A percentile compares a stretch with the other conserved stretches of the same genome.
phyloP scores from a whole-genome alignment of 2,113 vertebrate genomes.

The Micromys minutus region DNA sequence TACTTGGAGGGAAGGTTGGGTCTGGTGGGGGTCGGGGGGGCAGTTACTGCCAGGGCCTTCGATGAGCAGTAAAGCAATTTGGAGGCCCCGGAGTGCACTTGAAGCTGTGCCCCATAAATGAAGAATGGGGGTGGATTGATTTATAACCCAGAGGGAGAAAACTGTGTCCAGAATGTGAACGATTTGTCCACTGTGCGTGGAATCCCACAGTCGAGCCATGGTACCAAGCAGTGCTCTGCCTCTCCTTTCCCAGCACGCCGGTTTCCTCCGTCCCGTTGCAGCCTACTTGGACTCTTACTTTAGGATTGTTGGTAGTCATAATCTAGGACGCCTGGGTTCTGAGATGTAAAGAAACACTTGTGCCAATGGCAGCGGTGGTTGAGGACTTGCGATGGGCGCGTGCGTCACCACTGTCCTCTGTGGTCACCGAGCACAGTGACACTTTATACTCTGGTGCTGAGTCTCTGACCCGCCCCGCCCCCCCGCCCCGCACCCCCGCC shows the following conservation, averaged over 20 bases:
- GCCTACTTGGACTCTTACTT: neutral
- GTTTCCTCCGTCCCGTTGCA: neutral
- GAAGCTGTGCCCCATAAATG: conserved; percentile 5
- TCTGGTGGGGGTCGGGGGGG: conserved; percentile 42
- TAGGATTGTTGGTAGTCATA: neutral
- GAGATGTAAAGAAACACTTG: neutral
- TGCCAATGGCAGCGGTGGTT: neutral
- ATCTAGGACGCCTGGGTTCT: neutral
- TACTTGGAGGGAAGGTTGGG: neutral
- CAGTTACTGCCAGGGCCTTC: conserved; percentile 23
- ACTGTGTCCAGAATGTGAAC: conserved; percentile 7
- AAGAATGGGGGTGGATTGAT: neutral
- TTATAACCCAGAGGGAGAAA: neutral
- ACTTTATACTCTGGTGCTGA: neutral
- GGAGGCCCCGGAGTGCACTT: neutral
- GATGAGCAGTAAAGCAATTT: conserved; percentile 27
- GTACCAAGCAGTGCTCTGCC: neutral
- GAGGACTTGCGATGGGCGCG: neutral
- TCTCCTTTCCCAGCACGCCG: neutral
- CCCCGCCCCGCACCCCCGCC: neutral
- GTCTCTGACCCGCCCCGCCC: neutral
- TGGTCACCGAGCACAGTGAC: neutral
- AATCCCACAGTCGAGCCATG: neutral
- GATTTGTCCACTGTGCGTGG: neutral
- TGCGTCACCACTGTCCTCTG: neutral